These are phyloP conservation scores for Temnothorax rugatulus DNA, from an alignment of 2,888 invertebrate genomes.

Conservation along the genomic window DNA sequence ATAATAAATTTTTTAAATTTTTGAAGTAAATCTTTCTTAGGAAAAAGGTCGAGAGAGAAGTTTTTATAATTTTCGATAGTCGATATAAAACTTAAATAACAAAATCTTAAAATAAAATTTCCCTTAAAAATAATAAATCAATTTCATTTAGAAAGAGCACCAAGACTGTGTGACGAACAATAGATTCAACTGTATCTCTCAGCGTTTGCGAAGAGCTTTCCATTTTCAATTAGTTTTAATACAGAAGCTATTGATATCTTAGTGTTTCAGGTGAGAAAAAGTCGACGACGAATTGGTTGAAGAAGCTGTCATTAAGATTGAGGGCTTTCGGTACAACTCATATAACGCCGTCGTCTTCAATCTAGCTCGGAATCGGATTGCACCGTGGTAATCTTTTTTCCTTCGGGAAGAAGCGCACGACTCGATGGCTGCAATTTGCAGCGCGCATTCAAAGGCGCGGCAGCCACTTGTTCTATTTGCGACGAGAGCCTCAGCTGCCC, in stretches of 20 bases:
- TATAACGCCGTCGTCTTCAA: conserved; percentile 12
- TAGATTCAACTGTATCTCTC: conserved; percentile 8
- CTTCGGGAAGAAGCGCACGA: conserved; percentile 46
- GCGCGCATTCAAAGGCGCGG: conserved; percentile 52
- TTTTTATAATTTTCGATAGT: background rate
- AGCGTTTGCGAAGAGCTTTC: background rate
- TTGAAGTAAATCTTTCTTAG: background rate
- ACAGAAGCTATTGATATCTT: conserved; percentile 1
- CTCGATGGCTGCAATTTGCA: conserved; percentile 40
- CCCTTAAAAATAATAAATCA: background rate
- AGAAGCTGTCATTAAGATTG: conserved; percentile 33
- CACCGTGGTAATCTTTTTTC: conserved; percentile 18
- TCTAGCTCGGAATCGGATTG: conserved; percentile 23
- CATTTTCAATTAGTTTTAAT: conserved; percentile 18
- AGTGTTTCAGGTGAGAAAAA: conserved; percentile 8
- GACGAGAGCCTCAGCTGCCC: conserved; percentile 28
- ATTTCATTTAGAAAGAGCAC: background rate
- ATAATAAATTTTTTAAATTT: background rate
- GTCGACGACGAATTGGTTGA: conserved; percentile 10
- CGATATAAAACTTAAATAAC: background rate
- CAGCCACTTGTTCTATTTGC: conserved; percentile 58
- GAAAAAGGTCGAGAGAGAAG: background rate
- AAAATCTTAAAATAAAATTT: conserved; percentile 8
- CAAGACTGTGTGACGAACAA: background rate
- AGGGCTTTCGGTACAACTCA: conserved; percentile 26